Percentiles rank a stretch among this genome's conserved stretches.
phyloP scores from a whole-genome alignment of 1,140 invertebrate species.

The Lysiphlebus fabarum region DNA sequence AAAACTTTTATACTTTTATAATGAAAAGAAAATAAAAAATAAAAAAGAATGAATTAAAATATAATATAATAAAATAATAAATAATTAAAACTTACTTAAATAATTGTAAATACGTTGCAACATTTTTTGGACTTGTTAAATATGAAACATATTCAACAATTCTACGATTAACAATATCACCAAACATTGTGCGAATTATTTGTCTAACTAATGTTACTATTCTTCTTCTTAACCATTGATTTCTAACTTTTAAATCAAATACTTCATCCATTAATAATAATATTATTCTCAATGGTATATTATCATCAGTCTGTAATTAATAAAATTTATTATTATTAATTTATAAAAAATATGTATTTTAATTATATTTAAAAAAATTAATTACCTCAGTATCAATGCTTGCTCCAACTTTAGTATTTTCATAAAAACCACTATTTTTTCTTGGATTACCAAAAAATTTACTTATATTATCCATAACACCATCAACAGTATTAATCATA shows the following conservation, averaged over 20 bases:
- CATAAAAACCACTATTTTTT: slow-evolving; percentile 47
- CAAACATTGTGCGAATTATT: slow-evolving; percentile 77
- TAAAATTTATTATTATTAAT: background rate
- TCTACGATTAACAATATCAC: slow-evolving; percentile 82
- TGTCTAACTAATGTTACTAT: slow-evolving; percentile 78
- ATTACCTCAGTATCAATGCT: slow-evolving; percentile 62
- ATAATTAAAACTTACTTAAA: slow-evolving; percentile 68
- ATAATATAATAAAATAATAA: no score
- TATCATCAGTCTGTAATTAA: slow-evolving; percentile 66
- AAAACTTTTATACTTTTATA: no score
- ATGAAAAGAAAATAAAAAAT: no score
- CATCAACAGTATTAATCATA: slow-evolving; percentile 76
- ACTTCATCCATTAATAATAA: slow-evolving; percentile 87
- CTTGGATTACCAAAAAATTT: slow-evolving; percentile 57
- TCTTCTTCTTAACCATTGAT: slow-evolving; percentile 81
- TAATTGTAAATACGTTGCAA: slow-evolving; percentile 81
- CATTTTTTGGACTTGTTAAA: slow-evolving; percentile 83
- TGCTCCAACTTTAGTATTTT: slow-evolving; percentile 62
- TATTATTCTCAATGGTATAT: slow-evolving; percentile 84
- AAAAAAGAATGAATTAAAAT: no score
- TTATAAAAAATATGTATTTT: background rate
- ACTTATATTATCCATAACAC: slow-evolving; percentile 73
- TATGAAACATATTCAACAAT: slow-evolving; percentile 90
- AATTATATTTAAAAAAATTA: slow-evolving; percentile 12
- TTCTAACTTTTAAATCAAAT: slow-evolving; percentile 82